phyloP scores from a whole-genome alignment of 2,888 invertebrate genomes.

The Hanleya hanleyi region DNA sequence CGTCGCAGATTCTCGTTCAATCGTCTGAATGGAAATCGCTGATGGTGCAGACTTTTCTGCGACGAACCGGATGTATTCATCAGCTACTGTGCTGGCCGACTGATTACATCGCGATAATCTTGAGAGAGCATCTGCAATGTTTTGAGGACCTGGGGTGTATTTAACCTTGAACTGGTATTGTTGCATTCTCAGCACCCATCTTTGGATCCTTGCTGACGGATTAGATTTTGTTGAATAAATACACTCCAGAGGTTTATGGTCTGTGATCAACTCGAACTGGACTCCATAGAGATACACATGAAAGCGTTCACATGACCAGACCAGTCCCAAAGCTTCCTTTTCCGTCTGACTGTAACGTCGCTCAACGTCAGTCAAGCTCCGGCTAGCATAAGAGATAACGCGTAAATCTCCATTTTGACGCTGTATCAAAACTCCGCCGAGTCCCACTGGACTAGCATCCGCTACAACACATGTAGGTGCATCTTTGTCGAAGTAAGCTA shows the following conservation, averaged over 20 bases:
- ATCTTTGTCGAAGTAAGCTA: neutral
- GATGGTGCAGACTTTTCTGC: neutral
- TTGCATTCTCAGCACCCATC: constrained; percentile 12
- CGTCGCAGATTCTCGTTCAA: neutral
- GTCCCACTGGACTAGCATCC: constrained; percentile 12
- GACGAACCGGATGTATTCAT: constrained; percentile 1
- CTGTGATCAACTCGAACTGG: constrained; percentile 19
- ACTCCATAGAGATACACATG: constrained; percentile 23
- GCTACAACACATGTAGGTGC: neutral
- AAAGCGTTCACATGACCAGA: constrained; percentile 28
- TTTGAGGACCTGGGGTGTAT: constrained; percentile 7
- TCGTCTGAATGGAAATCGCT: neutral
- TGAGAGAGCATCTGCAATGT: constrained; percentile 10
- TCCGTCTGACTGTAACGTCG: neutral
- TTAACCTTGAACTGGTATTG: neutral
- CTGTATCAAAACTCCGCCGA: neutral
- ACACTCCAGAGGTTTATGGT: constrained; percentile 22
- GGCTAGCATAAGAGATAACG: constrained; percentile 5
- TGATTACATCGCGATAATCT: neutral
- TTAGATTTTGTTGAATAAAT: constrained; percentile 17
- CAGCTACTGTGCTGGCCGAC: neutral
- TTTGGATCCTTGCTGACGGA: constrained; percentile 7
- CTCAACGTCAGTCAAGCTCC: neutral
- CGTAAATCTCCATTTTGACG: neutral
- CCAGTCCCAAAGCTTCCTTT: constrained; percentile 19